A percentile compares a stretch with the other conserved stretches of the same genome.
phyloP scores from a whole-genome alignment of 2,113 vertebrate species.

The Carettochelys insculpta region DNA sequence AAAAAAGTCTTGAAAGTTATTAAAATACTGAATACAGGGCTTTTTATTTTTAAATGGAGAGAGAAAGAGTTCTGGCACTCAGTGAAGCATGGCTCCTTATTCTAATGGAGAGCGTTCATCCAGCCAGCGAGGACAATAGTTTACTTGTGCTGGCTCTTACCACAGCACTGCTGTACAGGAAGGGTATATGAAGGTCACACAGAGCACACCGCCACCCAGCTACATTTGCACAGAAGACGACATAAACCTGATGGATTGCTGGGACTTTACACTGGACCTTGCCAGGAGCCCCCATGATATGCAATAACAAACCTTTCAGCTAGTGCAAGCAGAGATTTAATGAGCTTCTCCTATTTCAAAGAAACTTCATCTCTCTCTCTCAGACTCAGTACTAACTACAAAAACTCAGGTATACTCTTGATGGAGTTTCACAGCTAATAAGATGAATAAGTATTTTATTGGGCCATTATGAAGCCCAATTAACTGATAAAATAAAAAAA shows the following conservation, averaged over 20 bases:
- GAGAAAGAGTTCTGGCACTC: slow-evolving; percentile 22
- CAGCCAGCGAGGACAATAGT: slow-evolving; percentile 54
- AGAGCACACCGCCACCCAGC: slow-evolving; percentile 15
- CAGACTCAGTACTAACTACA: background rate
- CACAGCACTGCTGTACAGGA: slow-evolving; percentile 44
- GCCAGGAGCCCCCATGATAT: slow-evolving; percentile 21
- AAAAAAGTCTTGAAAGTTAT: slow-evolving; percentile 8
- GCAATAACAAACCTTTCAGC: slow-evolving; percentile 40
- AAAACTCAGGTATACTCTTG: background rate
- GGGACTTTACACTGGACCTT: slow-evolving; percentile 17
- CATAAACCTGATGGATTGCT: slow-evolving; percentile 51
- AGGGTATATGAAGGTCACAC: slow-evolving; percentile 31
- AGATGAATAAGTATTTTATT: slow-evolving; percentile 9
- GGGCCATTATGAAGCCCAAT: slow-evolving; percentile 6
- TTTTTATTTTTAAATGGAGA: slow-evolving; percentile 51
- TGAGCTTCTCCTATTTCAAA: slow-evolving; percentile 41
- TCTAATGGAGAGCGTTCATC: background rate
- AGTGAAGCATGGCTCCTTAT: background rate
- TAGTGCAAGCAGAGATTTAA: slow-evolving; percentile 37
- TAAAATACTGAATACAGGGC: slow-evolving; percentile 15
- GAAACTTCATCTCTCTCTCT: background rate
- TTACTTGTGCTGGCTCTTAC: slow-evolving; percentile 44
- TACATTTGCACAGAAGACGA: slow-evolving; percentile 59
- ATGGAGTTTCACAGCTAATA: background rate
- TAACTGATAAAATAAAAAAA: background rate